Percentiles rank a stretch among this genome's conserved stretches.
phyloP scores from a whole-genome alignment of 2,888 invertebrate genomes.

The Syritta pipiens region DNA sequence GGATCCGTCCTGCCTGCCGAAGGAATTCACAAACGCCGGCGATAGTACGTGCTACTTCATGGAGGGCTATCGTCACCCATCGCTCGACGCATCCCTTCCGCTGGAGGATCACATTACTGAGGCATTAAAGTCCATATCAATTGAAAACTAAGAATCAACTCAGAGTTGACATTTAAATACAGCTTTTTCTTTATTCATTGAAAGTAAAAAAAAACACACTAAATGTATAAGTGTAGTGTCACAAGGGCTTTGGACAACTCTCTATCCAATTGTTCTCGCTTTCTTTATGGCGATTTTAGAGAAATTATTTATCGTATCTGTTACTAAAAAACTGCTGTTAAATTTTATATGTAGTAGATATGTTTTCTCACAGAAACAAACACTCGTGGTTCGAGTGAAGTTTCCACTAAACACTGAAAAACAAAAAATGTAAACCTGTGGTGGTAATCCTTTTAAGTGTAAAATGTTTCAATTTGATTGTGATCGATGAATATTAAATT shows the following conservation, averaged over 20 bases:
- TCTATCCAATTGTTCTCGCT: conserved; percentile 7
- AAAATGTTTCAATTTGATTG: conserved; percentile 3
- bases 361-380: not conserved
- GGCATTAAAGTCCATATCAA: conserved; percentile 77
- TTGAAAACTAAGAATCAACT: conserved; percentile 47
- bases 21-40: conserved; percentile 89
- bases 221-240: too few relatives aligned
- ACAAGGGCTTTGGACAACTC: not conserved
- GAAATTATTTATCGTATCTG: conserved; percentile 10
- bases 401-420: not conserved
- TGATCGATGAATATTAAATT: not conserved
- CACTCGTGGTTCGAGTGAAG: conserved; percentile 5
- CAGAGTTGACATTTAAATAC: not conserved
- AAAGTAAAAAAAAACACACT: too few relatives aligned
- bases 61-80: conserved; percentile 87
- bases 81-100: conserved; percentile 82
- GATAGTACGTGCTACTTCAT: conserved; percentile 93
- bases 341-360: conserved; percentile 27
- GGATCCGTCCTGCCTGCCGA: conserved; percentile 88
- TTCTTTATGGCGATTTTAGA: not conserved
- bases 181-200: too few relatives aligned
- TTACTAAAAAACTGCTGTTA: conserved; percentile 27
- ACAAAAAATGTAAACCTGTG: not conserved
- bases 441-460: not conserved
- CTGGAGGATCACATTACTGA: conserved; percentile 78